Base-by-base conservation (phyloP, 2,113 vertebrate genomes). In the Anolis carolinensis region DNA sequence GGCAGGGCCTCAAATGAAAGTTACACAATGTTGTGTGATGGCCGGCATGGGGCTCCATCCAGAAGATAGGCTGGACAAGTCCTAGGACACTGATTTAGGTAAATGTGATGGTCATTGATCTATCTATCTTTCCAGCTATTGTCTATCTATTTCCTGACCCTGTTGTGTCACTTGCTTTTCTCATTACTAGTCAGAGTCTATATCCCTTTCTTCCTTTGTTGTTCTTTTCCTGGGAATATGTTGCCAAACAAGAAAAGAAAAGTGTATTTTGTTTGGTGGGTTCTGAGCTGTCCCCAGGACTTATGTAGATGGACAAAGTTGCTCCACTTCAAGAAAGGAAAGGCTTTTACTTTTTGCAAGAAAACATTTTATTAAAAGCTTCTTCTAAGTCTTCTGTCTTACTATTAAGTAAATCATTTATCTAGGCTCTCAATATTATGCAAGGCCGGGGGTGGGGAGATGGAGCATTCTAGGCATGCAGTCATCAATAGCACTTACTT, bases 401-500 rank as follows among this genome's bases (percentile, higher is more conserved):
- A 1, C 67, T 89, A 79, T 52, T 71, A 44, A 75, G 6, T 14
- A 13, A 36, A 2, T 7, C 75, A 5, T 71, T 32, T 52, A 77
- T 32, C 27, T 72, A 18, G 21, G 8, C 78, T 6, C 65, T 71
- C 78, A 44, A 7, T 14, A 81, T 62, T 27, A 52, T 86, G 0
- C 48, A 79, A 20, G 2, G 48, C 44, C 85, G 73, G 74, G 25
- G 79, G 36, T 74, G 73, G n/a, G 67, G 59, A 44, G 71, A 7
- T 50, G 4, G 25, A 59, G n/a, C 8, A 83, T 83, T 71, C 36
- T n/a, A 82, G 52, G 67, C 10, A 32, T 71, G 36, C 39, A 48
- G 36, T 62, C 72, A 87, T 73, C 27, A 21, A 63, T 7, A 18
- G 30, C 32, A 30, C 48, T 83, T 87, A 72, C n/a, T 83, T 84